Conservation (phyloP, 1,140 invertebrate genomes). For the Eueides isabella region DNA sequence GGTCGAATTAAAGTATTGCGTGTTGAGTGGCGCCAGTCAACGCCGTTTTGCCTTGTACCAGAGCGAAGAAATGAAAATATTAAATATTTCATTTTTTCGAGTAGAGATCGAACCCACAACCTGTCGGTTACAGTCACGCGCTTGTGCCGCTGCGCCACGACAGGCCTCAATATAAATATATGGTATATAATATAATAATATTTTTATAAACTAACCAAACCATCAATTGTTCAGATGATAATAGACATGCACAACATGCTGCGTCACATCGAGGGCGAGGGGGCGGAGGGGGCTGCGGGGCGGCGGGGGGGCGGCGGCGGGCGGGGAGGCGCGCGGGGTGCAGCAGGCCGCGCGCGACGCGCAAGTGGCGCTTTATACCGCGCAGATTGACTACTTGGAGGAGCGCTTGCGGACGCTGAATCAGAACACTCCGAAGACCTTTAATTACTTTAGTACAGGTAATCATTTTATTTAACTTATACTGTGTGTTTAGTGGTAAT, state of each 20-base stretch:
- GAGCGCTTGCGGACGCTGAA: constrained; percentile 52
- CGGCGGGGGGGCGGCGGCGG: constrained; percentile 34
- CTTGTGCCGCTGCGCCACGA: no score
- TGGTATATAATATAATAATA: no score
- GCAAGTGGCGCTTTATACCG: constrained; percentile 78
- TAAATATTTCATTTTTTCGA: no score
- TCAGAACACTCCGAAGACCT: constrained; percentile 38
- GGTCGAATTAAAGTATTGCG: no score
- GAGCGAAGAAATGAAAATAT: no score
- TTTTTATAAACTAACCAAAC: no score
- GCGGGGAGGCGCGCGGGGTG: constrained; percentile 39
- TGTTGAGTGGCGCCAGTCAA: no score
- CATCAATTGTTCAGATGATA: constrained; percentile 47
- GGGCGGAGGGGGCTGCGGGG: constrained; percentile 27
- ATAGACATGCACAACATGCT: constrained; percentile 73
- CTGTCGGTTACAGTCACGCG: no score
- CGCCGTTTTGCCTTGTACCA: no score
- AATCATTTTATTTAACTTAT: background rate
- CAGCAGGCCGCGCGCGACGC: constrained; percentile 42
- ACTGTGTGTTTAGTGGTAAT: no score
- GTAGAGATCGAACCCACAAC: no score
- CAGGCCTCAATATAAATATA: no score
- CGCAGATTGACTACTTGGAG: constrained; percentile 82
- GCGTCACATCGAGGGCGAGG: constrained; percentile 55
- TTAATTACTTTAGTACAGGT: constrained; percentile 69